phyloP scores from a whole-genome alignment of 2,888 invertebrate genomes.

The Azorinus chamasolen region DNA sequence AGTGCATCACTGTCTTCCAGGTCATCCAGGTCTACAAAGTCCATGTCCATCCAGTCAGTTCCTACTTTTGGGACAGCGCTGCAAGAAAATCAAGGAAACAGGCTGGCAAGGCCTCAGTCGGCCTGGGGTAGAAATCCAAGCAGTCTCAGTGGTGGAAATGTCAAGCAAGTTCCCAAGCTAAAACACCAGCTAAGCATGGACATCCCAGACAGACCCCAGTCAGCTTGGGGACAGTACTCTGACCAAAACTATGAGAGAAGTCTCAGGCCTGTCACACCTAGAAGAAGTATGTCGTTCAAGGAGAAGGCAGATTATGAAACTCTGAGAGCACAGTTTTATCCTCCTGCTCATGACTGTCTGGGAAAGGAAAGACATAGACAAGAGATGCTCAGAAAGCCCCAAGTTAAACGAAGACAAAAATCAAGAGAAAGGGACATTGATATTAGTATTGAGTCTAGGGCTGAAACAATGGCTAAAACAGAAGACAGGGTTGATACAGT shows the following conservation, averaged over 20 bases:
- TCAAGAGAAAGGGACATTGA: constrained; percentile 29
- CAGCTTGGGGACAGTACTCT: constrained; percentile 27
- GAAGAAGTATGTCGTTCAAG: constrained; percentile 26
- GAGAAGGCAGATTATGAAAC: constrained; percentile 43
- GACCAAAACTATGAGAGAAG: not conserved
- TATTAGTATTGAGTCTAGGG: constrained; percentile 44
- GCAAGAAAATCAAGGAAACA: too few species aligned
- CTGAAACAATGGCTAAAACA: constrained; percentile 33
- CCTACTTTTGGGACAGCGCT: too few species aligned
- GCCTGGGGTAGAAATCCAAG: too few species aligned
- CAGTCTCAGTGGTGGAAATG: too few species aligned
- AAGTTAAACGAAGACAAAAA: constrained; percentile 2
- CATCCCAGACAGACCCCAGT: constrained; percentile 10
- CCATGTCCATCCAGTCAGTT: too few species aligned
- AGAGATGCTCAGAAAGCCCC: constrained; percentile 10
- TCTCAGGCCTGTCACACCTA: constrained; percentile 44
- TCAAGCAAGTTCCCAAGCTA: too few species aligned
- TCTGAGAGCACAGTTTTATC: constrained; percentile 47
- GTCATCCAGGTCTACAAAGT: too few species aligned
- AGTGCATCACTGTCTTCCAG: too few species aligned
- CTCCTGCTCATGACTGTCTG: constrained; percentile 55
- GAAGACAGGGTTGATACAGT: constrained; percentile 41
- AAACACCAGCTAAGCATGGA: too few species aligned
- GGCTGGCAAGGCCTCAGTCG: too few species aligned
- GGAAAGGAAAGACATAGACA: constrained; percentile 16